Evolutionary conservation across 2,113 vertebrate genomes (phyloP).

Genomic region (Nymphicus hollandicus): DNA sequence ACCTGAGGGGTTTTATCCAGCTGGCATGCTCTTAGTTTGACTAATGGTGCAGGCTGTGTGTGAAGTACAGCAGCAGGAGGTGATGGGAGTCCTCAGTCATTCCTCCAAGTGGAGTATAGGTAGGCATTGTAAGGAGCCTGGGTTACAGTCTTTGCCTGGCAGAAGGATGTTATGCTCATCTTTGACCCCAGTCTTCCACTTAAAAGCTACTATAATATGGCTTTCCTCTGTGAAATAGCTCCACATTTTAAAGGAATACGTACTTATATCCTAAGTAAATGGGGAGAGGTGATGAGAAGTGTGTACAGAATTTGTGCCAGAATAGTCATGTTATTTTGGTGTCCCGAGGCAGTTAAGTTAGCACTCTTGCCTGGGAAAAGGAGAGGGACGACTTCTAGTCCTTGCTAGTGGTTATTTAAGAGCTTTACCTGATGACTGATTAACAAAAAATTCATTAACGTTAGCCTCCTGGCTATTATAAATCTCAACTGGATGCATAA

Average conservation of each 20-base stretch:
- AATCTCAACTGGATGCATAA: neutral
- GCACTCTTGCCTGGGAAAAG: neutral
- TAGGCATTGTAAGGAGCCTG: neutral
- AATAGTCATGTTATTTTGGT: neutral
- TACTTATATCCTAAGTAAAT: neutral
- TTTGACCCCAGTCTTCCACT: neutral
- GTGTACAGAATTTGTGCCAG: neutral
- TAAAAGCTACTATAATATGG: neutral
- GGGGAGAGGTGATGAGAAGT: neutral
- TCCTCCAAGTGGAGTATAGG: neutral
- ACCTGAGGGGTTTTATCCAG: conserved; percentile 42
- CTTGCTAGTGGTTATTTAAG: neutral
- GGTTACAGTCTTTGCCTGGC: neutral
- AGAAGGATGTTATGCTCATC: neutral
- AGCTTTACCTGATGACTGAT: neutral
- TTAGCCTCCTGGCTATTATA: neutral
- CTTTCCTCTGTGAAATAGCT: neutral
- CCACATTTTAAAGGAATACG: neutral
- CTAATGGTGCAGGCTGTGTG: neutral
- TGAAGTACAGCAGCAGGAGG: neutral
- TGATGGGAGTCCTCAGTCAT: neutral
- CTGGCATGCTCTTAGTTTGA: neutral
- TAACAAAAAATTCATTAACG: neutral
- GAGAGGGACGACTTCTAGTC: neutral
- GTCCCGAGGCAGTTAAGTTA: neutral